Evolutionary conservation across 2,797 vertebrate species (phyloP).

Genomic region (Sebastes wilsoni): DNA sequence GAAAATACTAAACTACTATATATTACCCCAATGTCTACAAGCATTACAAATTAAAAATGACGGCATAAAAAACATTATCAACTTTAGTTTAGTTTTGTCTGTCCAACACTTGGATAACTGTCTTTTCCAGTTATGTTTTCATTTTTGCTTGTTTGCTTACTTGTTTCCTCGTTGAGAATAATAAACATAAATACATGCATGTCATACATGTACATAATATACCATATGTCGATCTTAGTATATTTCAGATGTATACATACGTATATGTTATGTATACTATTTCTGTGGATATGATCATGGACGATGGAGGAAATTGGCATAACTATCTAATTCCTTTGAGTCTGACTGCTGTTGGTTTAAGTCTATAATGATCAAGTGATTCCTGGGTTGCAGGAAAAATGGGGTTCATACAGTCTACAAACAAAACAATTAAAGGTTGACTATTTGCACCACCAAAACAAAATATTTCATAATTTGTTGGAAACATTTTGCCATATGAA

Average conservation of each 20-base stretch:
- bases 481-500: background rate
- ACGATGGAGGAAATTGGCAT: background rate
- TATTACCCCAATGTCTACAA: background rate
- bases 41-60: background rate
- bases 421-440: background rate
- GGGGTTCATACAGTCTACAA: accelerated
- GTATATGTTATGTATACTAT: too few species aligned
- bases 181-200: background rate
- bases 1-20: background rate
- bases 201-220: background rate
- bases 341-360: background rate
- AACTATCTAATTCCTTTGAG: too few species aligned
- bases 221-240: background rate
- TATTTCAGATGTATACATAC: background rate
- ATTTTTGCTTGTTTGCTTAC: too few species aligned
- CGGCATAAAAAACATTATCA: background rate
- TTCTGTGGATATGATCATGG: background rate
- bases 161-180: background rate
- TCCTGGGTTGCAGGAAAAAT: too few species aligned
- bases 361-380: background rate
- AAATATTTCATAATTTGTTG: too few species aligned
- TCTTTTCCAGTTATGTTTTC: too few species aligned
- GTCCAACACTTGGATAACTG: background rate
- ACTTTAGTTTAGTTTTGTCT: background rate
- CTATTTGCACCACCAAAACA: background rate